Conservation (phyloP, 2,797 vertebrate genomes). For the Chromis chromis region DNA sequence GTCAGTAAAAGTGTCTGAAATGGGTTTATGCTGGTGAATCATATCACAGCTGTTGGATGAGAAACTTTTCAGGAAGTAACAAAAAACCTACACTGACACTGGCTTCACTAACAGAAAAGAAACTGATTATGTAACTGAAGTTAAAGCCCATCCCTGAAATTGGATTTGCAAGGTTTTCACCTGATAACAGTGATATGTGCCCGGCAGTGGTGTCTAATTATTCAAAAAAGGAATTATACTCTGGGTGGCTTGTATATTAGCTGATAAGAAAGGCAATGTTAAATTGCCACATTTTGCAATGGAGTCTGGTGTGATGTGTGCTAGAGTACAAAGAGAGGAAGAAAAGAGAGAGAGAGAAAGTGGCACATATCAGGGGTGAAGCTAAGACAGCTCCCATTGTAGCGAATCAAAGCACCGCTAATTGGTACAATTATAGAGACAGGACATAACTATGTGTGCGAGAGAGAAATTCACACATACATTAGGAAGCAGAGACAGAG, state of each 20-base stretch:
- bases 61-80: slow-evolving; percentile 9
- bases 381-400: slow-evolving; percentile 52
- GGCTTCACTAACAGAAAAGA: not conserved
- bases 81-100: not conserved
- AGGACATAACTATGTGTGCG: slow-evolving; percentile 18
- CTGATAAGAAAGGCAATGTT: slow-evolving; percentile 23
- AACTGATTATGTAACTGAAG: not conserved
- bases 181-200: slow-evolving; percentile 17
- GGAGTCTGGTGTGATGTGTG: slow-evolving; percentile 17
- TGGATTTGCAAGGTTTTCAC: slow-evolving; percentile 30
- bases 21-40: slow-evolving; percentile 41
- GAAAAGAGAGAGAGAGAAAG: slow-evolving; percentile 31
- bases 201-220: slow-evolving; percentile 3
- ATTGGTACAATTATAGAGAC: slow-evolving; percentile 64
- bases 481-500: slow-evolving; percentile 17
- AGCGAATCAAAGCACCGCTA: slow-evolving; percentile 52
- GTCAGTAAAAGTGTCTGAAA: slow-evolving; percentile 23
- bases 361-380: slow-evolving; percentile 35
- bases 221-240: slow-evolving; percentile 17
- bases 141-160: slow-evolving; percentile 27
- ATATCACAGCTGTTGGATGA: slow-evolving; percentile 37
- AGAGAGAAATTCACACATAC: not conserved
- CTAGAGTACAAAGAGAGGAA: slow-evolving; percentile 10
- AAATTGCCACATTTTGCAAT: slow-evolving; percentile 19
- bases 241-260: slow-evolving; percentile 28